A percentile compares a stretch with the other conserved stretches of the same genome.
These are phyloP conservation scores for Catostomus latipinnis DNA, from an alignment of 2,797 vertebrate species.

Conservation along the genomic window DNA sequence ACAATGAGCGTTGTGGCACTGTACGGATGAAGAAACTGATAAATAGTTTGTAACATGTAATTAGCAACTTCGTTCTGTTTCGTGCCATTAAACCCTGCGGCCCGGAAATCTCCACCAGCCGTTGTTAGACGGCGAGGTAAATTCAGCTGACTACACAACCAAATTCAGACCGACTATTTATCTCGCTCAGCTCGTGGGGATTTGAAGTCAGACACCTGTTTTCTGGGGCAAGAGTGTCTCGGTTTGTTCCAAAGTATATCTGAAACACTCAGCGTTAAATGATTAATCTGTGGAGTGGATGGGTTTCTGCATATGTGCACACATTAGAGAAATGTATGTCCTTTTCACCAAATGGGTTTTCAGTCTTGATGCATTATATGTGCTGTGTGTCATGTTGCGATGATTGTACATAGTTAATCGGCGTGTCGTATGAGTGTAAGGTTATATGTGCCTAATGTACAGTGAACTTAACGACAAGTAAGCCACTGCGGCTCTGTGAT, in stretches of 20 bases:
- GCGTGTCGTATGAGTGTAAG: too few relatives aligned
- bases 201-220: slow-evolving; percentile 81
- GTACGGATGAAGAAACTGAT: slow-evolving; percentile 99
- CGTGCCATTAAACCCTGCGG: slow-evolving; percentile 99
- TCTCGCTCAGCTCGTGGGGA: slow-evolving; percentile 60
- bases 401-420: neutral
- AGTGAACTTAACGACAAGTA: too few relatives aligned
- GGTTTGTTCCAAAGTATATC: slow-evolving; percentile 39
- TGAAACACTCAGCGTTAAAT: slow-evolving; percentile 48
- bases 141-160: slow-evolving; percentile 97
- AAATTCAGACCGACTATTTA: slow-evolving; percentile 89
- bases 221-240: slow-evolving; percentile 67
- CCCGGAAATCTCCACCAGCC: slow-evolving; percentile 98
- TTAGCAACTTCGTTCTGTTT: slow-evolving; percentile 96
- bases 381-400: neutral
- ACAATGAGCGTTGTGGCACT: slow-evolving; percentile 89
- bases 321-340: slow-evolving; percentile 18
- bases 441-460: too few relatives aligned
- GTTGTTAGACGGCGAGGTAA: slow-evolving; percentile 90
- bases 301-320: slow-evolving; percentile 28
- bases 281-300: slow-evolving; percentile 37
- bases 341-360: neutral
- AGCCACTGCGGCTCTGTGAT: too few relatives aligned
- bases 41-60: slow-evolving; percentile 99
- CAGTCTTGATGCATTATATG: too few relatives aligned